Conservation (phyloP, 2,113 vertebrate genomes). For the Lophotis ruficrista region DNA sequence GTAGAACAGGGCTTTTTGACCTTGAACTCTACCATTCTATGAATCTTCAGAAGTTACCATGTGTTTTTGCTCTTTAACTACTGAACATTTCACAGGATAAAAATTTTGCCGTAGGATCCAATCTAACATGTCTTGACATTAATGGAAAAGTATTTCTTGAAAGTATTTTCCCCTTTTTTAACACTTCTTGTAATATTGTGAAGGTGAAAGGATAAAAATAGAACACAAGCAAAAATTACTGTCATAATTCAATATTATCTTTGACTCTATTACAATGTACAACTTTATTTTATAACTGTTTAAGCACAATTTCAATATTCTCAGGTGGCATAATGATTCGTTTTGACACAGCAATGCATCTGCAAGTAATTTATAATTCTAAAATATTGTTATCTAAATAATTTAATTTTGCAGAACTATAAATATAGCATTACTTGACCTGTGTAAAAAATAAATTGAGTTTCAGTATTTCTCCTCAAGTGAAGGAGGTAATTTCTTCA, state of each 20-base stretch:
- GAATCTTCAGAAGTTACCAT: neutral
- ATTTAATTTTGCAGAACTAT: neutral
- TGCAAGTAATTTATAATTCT: neutral
- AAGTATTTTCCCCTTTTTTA: neutral
- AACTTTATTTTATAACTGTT: neutral
- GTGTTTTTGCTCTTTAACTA: neutral
- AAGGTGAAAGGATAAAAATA: neutral
- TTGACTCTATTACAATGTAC: neutral
- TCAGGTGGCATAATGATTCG: neutral
- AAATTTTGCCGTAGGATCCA: neutral
- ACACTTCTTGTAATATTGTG: neutral
- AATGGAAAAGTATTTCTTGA: neutral
- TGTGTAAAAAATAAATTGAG: neutral
- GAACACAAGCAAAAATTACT: neutral
- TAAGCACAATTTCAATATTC: neutral
- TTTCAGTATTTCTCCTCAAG: neutral
- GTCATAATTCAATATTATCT: neutral
- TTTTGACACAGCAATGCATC: neutral
- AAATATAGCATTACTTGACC: neutral
- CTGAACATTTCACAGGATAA: neutral
- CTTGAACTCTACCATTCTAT: neutral
- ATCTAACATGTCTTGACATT: neutral
- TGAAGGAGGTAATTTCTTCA: neutral
- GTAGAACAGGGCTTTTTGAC: neutral
- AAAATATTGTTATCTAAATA: neutral